Percentiles rank a stretch among this genome's conserved stretches.
Conservation (phyloP, 2,797 vertebrate species). For the Chloroceryle amazona region DNA sequence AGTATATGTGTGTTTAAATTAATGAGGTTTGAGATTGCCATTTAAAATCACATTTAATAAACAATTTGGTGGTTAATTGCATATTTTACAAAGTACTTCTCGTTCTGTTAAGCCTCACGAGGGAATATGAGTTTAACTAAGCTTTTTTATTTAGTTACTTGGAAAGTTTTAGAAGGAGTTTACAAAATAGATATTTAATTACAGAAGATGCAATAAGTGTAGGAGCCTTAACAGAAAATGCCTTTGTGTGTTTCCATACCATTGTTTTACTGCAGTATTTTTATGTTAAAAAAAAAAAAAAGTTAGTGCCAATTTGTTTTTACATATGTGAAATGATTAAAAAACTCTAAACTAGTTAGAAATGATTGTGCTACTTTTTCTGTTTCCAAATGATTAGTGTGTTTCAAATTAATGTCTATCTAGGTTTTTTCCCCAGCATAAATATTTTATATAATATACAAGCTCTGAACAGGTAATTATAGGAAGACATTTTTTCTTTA, state of each 20-base stretch:
- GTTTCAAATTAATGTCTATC: not conserved
- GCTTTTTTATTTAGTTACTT: not conserved
- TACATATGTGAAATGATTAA: slow-evolving; percentile 21
- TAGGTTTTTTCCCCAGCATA: not conserved
- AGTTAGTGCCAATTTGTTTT: slow-evolving; percentile 46
- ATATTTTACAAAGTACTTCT: not conserved
- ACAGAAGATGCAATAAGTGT: not conserved
- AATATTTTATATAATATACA: not conserved
- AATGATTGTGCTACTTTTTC: not conserved
- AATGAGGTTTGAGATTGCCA: not conserved
- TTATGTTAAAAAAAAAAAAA: not conserved
- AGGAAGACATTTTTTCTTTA: not conserved
- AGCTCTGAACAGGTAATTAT: not conserved
- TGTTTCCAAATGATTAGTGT: not conserved
- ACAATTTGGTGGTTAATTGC: not conserved
- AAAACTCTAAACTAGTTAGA: not conserved
- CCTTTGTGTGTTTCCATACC: not conserved
- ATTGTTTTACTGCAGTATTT: not conserved
- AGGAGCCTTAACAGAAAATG: slow-evolving; percentile 65
- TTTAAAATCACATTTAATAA: not conserved
- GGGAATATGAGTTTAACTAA: not conserved
- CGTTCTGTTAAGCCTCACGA: not conserved
- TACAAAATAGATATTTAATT: not conserved
- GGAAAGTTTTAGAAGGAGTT: not conserved
- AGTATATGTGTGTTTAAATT: not conserved